These are phyloP conservation scores for Acropora tenuis DNA, from an alignment of 64 coral and sea anemone genomes.

Conservation along the genomic window DNA sequence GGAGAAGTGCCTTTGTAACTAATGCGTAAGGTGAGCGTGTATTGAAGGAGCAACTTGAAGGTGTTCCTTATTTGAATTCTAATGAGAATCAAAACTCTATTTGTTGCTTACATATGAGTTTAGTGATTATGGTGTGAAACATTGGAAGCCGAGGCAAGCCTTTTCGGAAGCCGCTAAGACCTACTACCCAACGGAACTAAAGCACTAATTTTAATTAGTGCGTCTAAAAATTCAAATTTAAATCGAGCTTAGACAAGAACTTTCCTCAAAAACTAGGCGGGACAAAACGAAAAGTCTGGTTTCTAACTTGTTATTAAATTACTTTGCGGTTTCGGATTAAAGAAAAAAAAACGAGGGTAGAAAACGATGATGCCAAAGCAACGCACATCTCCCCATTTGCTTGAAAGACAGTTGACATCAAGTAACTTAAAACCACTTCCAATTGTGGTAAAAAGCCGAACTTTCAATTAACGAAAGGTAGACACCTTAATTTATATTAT, in stretches of 20 bases:
- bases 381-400: not conserved
- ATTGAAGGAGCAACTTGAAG: not conserved
- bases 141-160: not conserved
- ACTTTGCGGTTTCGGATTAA: too few relatives aligned
- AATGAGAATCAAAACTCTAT: not conserved
- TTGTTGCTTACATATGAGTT: not conserved
- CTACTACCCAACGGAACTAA: not conserved
- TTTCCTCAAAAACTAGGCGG: not conserved
- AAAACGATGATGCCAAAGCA: not conserved
- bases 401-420: not conserved
- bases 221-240: not conserved
- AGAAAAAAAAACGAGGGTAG: not conserved
- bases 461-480: not conserved
- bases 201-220: not conserved
- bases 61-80: not conserved
- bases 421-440: not conserved
- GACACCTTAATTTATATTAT: too few relatives aligned
- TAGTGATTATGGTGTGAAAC: not conserved
- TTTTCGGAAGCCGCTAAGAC: not conserved
- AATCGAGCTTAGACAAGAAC: not conserved
- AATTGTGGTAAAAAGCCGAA: not conserved
- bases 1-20: not conserved
- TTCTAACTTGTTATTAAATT: too few relatives aligned
- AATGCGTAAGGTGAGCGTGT: not conserved
- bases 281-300: too few relatives aligned